Conservation (phyloP, 2,113 vertebrate species). For the Calypte anna region DNA sequence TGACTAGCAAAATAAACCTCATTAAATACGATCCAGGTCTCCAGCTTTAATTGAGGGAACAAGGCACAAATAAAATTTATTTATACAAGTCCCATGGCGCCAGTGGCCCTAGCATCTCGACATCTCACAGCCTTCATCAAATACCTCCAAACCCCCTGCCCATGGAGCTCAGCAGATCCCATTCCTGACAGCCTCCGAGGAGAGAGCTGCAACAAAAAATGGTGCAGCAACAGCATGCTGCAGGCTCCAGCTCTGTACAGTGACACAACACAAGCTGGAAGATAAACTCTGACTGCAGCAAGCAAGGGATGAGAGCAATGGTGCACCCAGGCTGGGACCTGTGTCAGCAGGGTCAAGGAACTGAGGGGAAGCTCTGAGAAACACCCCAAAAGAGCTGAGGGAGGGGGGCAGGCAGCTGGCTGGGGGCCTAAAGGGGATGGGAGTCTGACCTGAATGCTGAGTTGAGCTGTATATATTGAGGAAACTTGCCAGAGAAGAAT, state of each 20-base stretch:
- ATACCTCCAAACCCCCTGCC: not conserved
- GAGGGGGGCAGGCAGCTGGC: too few relatives aligned
- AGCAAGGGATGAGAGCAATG: not conserved
- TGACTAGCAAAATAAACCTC: slow-evolving; percentile 11
- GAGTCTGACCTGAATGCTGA: not conserved
- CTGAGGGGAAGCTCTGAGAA: not conserved
- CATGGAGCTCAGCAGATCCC: not conserved
- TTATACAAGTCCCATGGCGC: not conserved
- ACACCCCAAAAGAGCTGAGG: not conserved
- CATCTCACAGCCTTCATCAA: not conserved
- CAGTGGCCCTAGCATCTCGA: not conserved
- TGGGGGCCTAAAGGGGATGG: too few relatives aligned
- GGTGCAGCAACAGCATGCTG: not conserved
- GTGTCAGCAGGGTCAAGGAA: not conserved
- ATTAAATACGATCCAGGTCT: not conserved
- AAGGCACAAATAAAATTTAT: not conserved
- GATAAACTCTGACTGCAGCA: not conserved
- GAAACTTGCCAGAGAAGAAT: not conserved
- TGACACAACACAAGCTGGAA: not conserved
- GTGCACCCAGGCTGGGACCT: accelerated
- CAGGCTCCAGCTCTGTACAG: not conserved
- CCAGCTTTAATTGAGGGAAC: not conserved
- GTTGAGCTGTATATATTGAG: accelerated
- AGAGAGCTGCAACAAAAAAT: not conserved
- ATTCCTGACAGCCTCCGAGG: not conserved